These are phyloP conservation scores for Pheosia gnoma DNA, from an alignment of 2,888 invertebrate genomes.

Conservation along the genomic window DNA sequence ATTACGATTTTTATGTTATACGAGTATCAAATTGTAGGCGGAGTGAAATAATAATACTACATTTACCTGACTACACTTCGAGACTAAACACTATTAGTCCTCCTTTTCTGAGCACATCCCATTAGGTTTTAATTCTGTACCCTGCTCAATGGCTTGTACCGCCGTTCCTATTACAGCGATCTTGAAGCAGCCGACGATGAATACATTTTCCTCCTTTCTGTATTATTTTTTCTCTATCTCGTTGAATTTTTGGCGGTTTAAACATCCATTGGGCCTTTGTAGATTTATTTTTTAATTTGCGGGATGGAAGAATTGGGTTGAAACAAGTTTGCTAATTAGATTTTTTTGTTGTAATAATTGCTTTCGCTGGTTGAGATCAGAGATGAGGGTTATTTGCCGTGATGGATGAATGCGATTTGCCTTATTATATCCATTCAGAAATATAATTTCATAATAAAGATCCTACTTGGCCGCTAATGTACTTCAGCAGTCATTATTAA, in stretches of 20 bases:
- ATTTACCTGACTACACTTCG: conserved; percentile 17
- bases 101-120: conserved; percentile 32
- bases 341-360: not conserved
- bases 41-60: no score
- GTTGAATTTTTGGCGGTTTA: conserved; percentile 39
- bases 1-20: no score
- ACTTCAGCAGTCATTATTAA: no score
- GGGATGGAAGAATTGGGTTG: conserved; percentile 8
- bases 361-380: no score
- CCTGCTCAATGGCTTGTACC: conserved; percentile 46
- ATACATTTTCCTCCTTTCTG: conserved; percentile 59
- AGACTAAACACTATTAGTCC: conserved; percentile 15
- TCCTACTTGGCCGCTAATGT: no score
- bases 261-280: conserved; percentile 40
- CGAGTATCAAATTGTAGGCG: no score
- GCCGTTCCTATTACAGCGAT: conserved; percentile 40
- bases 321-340: conserved; percentile 38
- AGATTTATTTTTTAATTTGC: conserved; percentile 38
- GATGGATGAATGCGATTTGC: no score
- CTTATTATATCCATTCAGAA: no score
- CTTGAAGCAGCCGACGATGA: conserved; percentile 58
- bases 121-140: conserved; percentile 53
- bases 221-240: conserved; percentile 41
- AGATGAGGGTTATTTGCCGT: no score
- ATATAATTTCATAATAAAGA: no score